Evolutionary conservation across 2,797 vertebrate genomes (phyloP).

Genomic region (Coracias cyanogaster): DNA sequence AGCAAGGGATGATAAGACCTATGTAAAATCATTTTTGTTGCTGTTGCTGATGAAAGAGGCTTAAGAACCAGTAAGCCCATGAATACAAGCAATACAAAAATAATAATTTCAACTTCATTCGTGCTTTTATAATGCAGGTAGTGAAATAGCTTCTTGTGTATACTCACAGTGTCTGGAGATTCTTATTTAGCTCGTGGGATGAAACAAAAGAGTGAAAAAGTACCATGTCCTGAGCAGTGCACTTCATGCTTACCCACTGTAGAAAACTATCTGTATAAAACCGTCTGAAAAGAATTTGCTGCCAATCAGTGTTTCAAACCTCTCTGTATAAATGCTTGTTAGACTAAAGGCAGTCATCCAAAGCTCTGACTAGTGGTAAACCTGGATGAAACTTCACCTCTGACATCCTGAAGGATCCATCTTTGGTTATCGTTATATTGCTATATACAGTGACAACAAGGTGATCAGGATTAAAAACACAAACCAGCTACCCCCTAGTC

Average conservation of each 20-base stretch:
- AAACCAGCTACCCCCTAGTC: neutral
- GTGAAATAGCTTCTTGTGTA: constrained; percentile 31
- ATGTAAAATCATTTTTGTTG: neutral
- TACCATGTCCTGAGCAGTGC: neutral
- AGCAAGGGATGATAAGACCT: neutral
- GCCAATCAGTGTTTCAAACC: neutral
- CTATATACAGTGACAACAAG: neutral
- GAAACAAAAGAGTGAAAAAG: neutral
- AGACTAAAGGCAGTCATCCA: neutral
- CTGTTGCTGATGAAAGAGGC: neutral
- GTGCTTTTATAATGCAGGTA: constrained; percentile 40
- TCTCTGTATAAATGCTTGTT: neutral
- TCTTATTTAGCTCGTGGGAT: neutral
- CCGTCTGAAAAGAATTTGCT: constrained; percentile 16
- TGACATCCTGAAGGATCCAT: neutral
- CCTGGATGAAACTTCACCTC: neutral
- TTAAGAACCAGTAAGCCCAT: neutral
- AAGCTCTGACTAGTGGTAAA: neutral
- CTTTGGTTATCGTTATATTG: constrained; percentile 46
- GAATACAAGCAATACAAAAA: constrained; percentile 36
- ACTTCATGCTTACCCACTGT: neutral
- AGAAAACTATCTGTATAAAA: constrained; percentile 54
- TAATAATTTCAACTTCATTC: constrained; percentile 25
- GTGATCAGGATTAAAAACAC: constrained; percentile 18
- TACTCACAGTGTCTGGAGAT: neutral